Evolutionary conservation across 2,888 invertebrate species (phyloP), one percentile per base, ranked within the genome.

Genomic region (Cantharis lateralis): DNA sequence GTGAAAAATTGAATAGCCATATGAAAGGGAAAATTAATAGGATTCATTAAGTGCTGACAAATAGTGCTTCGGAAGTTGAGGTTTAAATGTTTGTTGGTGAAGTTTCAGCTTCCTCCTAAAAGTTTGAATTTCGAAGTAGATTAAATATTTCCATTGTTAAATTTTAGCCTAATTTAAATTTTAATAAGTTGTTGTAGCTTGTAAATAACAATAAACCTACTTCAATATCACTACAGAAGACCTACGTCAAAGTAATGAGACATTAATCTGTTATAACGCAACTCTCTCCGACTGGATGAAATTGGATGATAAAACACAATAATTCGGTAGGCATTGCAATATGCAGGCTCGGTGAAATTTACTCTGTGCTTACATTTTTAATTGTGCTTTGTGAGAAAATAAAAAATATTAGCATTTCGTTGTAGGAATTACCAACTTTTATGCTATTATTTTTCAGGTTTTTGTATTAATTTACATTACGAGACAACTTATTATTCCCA

Each of bases 401-500:
- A 48, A n/a, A 48, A 48, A 48, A 48, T 48, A 48, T 48, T 48
- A 48, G n/a, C 48, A 48, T n/a, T 48, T 48, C 48, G 48, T 48
- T 48, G 48, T 48, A 48, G 48, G 48, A 48, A 48, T 48, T 48
- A n/a, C 48, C 48, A 48, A 48, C 48, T 48, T 48, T 48, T 48
- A 48, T 48, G 48, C 48, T n/a, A 75, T 71, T 64, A 69, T 69
- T 76, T 75, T 72, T 70, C 62, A 66, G 70, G 68, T 73, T 76
- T 75, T 76, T 74, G 78, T 76, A 78, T 78, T 74, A 78, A 75
- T 75, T 72, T 72, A 68, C 74, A 68, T 63, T 70, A 72, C 66
- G 71, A 77, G 75, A 64, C 71, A 69, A 78, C 71, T 77, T 79
- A 79, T 77, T 79, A 79, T 77, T 73, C 79, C 77, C 77, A 28